Base-by-base conservation (phyloP, 2,113 vertebrate genomes). In the Corythornis vintsioides region DNA sequence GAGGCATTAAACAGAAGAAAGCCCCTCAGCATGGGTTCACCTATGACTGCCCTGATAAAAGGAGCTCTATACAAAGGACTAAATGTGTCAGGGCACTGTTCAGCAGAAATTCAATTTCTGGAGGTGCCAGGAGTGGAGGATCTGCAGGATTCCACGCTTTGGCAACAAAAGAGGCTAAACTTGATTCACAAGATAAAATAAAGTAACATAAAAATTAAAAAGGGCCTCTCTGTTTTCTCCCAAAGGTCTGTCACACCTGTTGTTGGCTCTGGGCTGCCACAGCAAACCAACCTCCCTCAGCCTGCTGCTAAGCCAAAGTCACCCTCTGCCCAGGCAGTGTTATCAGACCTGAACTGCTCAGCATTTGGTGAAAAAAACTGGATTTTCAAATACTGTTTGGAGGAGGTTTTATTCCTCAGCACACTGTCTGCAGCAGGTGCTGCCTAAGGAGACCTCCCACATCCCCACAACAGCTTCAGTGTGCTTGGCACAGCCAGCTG, bases 401-500 rank as follows among this genome's bases (percentile, higher is more conserved):
- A 53, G 29, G 19, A 2, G 13, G 2, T 40, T 69, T 57, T 40
- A 7, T 18, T 69, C 31, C 57, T 74, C 42, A 56, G 21, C 3
- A 1, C 18, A 20, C 15, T 9, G 1, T 1, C 74, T 14, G 22
- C 60, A 73, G 29, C 42, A 69, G 47, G 29, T 40, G 53, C 48
- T 84, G 25, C 38, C 40, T 13, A 3, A 48, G 55, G 50, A 59
- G 83, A 38, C 33, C 2, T 0, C 60, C 25, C 33, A 1, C 15
- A 19, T 50, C 53, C 31, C 22, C 38, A 16, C 38, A 60, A n/a
- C 29, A 50, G 24, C 50, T 43, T 28, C n/a, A 5, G 1, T 7
- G 14, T 0, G 1, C 21, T 8, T 6, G 11, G 12, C 38, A 25
- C 0, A 0, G 20, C 8, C 0, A 0, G 31, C 42, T 80, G 64